Evolutionary conservation across 2,888 invertebrate genomes (phyloP), one percentile per base, ranked within the genome.

Genomic region (Trachelus troglodyta): DNA sequence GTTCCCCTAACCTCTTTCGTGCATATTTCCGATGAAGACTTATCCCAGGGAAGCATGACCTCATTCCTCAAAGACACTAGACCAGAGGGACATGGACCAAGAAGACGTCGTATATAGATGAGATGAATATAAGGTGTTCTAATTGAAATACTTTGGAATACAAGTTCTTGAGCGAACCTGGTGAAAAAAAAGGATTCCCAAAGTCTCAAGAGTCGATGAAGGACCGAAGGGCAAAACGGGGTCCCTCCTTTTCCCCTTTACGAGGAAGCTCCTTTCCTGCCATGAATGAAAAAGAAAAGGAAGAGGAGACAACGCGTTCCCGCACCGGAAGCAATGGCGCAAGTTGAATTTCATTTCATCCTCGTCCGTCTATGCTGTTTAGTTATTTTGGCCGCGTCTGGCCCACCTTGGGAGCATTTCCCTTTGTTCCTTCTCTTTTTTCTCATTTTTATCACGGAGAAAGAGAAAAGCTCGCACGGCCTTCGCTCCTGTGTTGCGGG

Each of bases 301-400:
- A 23, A 11, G 6, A 56, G 15, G 6, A 6, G 6, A 56, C 40
- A 23, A 15, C 56, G 56, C 56, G 9, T 23, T 56, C 56, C 56
- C 56, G 1, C 23, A 15, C 23, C 56, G 23, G 23, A 56, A 56
- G 56, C 56, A 56, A 23, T 23, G 56, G 23, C 23, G 9, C 23
- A 56, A 56, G 9, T 23, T 56, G 56, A 56, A 56, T 56, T 56
- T 56, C 56, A 79, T 80, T 75, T 79, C 76, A 80, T 79, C 76
- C 71, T 69, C 75, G 56, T 80, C 71, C 79, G 80, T 80, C 79
- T 77, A 79, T 76, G 77, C 73, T 80, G 76, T 81, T 80, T 79
- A 80, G 77, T 80, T 80, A 80, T 79, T 80, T 80, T 74, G 79
- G 76, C 68, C 73, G 69, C 71, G 68, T 80, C 76, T 33, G 56